phyloP scores from a whole-genome alignment of 92 coral and sea anemone genomes.

The Phenganax stokvisi region DNA sequence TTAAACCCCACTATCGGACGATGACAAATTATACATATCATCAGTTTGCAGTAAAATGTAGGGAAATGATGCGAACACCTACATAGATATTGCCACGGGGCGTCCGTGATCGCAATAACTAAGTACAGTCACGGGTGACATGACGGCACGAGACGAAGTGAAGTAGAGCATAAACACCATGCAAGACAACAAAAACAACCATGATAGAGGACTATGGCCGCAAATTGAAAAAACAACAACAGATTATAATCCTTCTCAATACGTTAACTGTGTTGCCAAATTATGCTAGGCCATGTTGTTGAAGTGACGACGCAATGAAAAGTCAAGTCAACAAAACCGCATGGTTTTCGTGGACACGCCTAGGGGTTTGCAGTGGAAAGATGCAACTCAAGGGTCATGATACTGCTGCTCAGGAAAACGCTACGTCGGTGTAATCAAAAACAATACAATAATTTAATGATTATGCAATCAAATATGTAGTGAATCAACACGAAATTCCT shows the following conservation, averaged over 20 bases:
- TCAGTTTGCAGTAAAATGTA: background rate
- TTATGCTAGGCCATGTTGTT: background rate
- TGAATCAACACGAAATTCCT: too few species aligned
- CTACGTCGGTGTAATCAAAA: too few species aligned
- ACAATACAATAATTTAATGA: too few species aligned
- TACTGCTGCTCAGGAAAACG: too few species aligned
- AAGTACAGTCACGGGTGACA: background rate
- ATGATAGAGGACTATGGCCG: background rate
- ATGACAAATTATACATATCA: conserved; percentile 27
- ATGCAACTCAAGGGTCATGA: too few species aligned
- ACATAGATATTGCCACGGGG: background rate
- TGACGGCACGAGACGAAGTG: background rate
- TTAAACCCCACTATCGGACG: conserved; percentile 14
- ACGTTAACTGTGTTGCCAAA: background rate
- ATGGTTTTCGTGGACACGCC: too few species aligned
- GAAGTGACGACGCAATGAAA: background rate
- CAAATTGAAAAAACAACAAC: conserved; percentile 20
- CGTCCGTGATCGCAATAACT: background rate
- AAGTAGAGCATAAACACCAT: conserved; percentile 4
- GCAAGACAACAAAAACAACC: conserved; percentile 21
- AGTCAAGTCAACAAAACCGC: background rate
- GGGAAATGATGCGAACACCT: conserved; percentile 7
- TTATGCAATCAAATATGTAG: too few species aligned
- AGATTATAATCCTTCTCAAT: conserved; percentile 3
- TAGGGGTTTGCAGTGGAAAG: too few species aligned